Evolutionary conservation across 2,888 invertebrate species (phyloP).

Genomic region (Drosophila anomelani): DNA sequence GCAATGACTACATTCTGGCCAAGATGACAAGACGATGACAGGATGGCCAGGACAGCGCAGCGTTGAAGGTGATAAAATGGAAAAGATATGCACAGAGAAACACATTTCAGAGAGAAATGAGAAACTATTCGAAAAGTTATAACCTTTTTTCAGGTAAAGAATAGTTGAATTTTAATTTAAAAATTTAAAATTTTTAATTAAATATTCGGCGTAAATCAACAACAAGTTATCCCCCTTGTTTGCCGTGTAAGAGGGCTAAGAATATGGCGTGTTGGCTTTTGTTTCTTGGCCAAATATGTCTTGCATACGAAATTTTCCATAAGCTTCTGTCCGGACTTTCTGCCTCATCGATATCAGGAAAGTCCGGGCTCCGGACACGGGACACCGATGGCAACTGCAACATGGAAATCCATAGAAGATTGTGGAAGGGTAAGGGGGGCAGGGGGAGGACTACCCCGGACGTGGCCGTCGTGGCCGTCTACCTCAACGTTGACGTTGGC

Average conservation of each 20-base stretch:
- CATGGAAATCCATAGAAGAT: conserved; percentile 3
- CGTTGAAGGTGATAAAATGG: conserved; percentile 36
- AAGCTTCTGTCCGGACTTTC: conserved; percentile 36
- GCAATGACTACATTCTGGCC: conserved; percentile 76
- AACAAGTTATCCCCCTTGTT: background rate
- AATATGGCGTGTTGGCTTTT: conserved; percentile 70
- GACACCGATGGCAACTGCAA: conserved; percentile 2
- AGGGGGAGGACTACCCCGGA: background rate
- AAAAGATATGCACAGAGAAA: conserved; percentile 17
- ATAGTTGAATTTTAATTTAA: no score
- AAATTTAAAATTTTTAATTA: background rate
- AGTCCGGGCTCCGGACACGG: conserved; percentile 8
- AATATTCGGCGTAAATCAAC: background rate
- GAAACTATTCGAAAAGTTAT: no score
- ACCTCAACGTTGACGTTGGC: conserved; percentile 71
- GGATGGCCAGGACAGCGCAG: conserved; percentile 15
- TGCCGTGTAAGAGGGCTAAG: conserved; percentile 17
- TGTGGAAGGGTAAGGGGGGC: background rate
- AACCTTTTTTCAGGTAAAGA: no score
- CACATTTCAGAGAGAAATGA: background rate
- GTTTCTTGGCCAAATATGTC: conserved; percentile 70
- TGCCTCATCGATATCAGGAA: conserved; percentile 67
- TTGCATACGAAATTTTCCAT: conserved; percentile 72
- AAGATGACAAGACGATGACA: conserved; percentile 53
- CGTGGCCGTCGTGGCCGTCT: conserved; percentile 35